These are phyloP conservation scores for Meda fulgida DNA, from an alignment of 2,797 vertebrate species.

Conservation along the genomic window DNA sequence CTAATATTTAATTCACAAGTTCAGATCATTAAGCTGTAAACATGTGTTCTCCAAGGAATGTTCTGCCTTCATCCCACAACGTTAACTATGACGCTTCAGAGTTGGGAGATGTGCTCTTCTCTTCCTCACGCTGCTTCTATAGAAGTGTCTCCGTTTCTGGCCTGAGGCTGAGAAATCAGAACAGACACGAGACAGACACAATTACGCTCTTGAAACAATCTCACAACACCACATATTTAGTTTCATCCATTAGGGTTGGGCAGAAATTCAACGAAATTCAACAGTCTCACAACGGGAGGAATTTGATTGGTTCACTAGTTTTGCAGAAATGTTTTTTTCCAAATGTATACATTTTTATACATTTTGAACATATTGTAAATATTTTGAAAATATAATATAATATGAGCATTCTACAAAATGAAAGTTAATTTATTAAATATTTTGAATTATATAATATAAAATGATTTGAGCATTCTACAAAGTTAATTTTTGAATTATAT, in stretches of 20 bases:
- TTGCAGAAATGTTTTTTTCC: background rate
- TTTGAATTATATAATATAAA: background rate
- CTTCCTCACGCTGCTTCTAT: conserved; percentile 82
- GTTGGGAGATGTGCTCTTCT: background rate
- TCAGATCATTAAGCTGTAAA: conserved; percentile 34
- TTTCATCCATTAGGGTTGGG: background rate
- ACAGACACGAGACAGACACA: background rate
- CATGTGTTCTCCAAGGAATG: conserved; percentile 28
- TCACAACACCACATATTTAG: background rate
- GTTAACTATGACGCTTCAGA: background rate
- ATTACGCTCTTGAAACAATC: background rate
- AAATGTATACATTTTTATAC: background rate
- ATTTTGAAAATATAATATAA: too few species aligned
- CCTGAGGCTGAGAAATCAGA: conserved; percentile 86
- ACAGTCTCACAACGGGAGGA: background rate
- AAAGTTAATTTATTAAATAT: background rate
- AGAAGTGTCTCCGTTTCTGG: conserved; percentile 86
- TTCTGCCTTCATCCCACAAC: conserved; percentile 10
- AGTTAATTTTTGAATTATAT: too few species aligned
- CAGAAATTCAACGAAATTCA: background rate
- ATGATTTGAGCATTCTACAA: too few species aligned
- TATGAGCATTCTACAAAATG: background rate
- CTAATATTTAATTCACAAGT: conserved; percentile 13
- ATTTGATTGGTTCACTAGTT: background rate
- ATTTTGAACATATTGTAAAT: background rate